A percentile compares a stretch with the other conserved stretches of the same genome.
phyloP scores from a whole-genome alignment of 2,113 vertebrate species.

The Chaetodon trifascialis region DNA sequence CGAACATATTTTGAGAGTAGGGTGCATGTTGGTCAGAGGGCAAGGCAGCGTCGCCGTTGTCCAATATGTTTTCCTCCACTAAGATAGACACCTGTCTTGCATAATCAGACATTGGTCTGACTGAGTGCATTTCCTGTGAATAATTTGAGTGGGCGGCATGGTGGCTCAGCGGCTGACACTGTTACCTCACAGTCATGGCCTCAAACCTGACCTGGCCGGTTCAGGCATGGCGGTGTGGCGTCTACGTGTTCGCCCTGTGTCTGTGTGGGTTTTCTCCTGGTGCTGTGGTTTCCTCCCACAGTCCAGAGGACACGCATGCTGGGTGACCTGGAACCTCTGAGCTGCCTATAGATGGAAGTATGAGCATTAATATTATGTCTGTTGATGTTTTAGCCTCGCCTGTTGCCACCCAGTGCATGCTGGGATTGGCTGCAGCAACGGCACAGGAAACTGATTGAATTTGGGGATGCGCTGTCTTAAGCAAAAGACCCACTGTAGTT shows the following conservation, averaged over 20 bases:
- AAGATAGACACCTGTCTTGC: slow-evolving; percentile 8
- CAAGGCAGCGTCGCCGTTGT: background rate
- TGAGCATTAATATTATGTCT: background rate
- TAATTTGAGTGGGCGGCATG: slow-evolving; percentile 31
- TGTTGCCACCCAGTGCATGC: background rate
- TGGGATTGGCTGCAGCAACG: background rate
- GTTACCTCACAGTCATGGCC: slow-evolving; percentile 7
- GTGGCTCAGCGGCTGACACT: slow-evolving; percentile 7
- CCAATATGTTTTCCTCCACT: slow-evolving; percentile 8
- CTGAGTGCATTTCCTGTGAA: slow-evolving; percentile 58
- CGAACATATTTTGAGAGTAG: background rate
- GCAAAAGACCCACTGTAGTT: background rate
- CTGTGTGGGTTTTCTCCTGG: background rate
- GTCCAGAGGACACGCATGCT: background rate
- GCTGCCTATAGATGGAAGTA: background rate
- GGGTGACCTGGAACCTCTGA: background rate
- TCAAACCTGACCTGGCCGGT: background rate
- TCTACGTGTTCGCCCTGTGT: background rate
- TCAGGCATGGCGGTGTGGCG: background rate
- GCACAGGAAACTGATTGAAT: background rate
- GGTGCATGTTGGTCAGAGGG: background rate
- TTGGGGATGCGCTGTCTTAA: background rate
- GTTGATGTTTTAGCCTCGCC: too few species aligned
- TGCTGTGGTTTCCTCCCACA: background rate
- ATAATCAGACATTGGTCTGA: slow-evolving; percentile 37